Base-by-base conservation (phyloP, 2,797 vertebrate species). In the Capromys pilorides region DNA sequence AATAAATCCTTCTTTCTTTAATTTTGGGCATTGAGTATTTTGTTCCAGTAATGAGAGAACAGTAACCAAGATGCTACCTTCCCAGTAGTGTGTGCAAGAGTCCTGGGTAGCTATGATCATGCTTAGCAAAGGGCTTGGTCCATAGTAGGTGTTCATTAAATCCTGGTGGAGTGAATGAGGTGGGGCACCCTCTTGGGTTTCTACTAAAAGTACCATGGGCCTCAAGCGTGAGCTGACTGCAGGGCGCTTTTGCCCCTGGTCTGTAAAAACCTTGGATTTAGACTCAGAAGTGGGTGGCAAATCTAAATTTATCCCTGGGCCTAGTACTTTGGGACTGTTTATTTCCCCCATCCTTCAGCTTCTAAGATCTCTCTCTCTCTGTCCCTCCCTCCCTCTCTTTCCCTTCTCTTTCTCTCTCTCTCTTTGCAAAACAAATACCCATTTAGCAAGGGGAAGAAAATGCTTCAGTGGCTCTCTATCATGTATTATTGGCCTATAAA, bases 351-450 rank as follows among this genome's bases (percentile, higher is more conserved):
- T 75, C 28, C 22, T 79, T 36, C 49, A 36, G 14, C 61, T 54
- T 75, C 51, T 57, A 24, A 78, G 14, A 45, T 78, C 51, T 39
- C 1, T 88, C 77, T 88, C 19, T 28, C 13, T 45, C 59, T 6
- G 3, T 59, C 16, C 54, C 14, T 49, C 49, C 73, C 12, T 61
- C 19, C 36, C 41, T 78, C 13, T 51, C 51, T 9, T 9, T 13
- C 10, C 51, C 45, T 45, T 64, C 26, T 31, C 26, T 13, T 9
- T 64, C 26, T 64, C 7, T 33, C 28, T 66, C 12, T 66, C 12
- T 33, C 12, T 66, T 28, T 85, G 75, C 64, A 80, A 88, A 62
- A 91, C 96, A 95, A 87, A 92, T 61, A 54, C 12, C 49, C 24
- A 39, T 33, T 62, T 75, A 73, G 83, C 89, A 64, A 31, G 21